phyloP scores from a whole-genome alignment of 2,888 invertebrate species.

The Chironomus tentans region DNA sequence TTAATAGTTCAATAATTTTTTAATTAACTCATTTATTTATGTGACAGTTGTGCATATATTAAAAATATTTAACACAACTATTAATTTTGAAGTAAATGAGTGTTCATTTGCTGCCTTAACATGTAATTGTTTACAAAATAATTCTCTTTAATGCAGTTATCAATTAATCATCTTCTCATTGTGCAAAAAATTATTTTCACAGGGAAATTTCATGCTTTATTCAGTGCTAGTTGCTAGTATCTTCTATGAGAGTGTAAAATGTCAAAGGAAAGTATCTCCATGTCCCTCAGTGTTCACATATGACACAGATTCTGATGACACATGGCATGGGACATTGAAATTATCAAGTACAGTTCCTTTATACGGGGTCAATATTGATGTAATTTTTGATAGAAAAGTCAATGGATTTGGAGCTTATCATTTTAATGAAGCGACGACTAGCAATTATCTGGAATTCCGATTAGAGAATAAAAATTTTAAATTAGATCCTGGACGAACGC shows the following conservation, averaged over 20 bases:
- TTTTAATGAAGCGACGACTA: constrained; percentile 49
- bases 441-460: constrained; percentile 51
- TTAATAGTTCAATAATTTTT: no score
- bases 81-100: no score
- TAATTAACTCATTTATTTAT: no score
- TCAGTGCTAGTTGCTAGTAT: no score
- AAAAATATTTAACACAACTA: no score
- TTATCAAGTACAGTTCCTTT: constrained; percentile 49
- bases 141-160: no score
- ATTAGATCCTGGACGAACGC: constrained; percentile 43
- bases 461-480: constrained; percentile 50
- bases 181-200: background rate
- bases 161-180: background rate
- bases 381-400: constrained; percentile 50
- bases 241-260: background rate
- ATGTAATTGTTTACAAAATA: no score
- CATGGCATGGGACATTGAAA: constrained; percentile 54
- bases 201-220: background rate
- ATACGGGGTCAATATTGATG: constrained; percentile 50
- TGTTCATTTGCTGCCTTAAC: no score
- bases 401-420: constrained; percentile 44
- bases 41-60: no score
- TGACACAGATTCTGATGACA: constrained; percentile 46
- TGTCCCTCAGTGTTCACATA: constrained; percentile 54
- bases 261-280: constrained; percentile 41